These are phyloP conservation scores for Actinia tenebrosa DNA, from an alignment of 64 coral and sea anemone species.

Conservation along the genomic window DNA sequence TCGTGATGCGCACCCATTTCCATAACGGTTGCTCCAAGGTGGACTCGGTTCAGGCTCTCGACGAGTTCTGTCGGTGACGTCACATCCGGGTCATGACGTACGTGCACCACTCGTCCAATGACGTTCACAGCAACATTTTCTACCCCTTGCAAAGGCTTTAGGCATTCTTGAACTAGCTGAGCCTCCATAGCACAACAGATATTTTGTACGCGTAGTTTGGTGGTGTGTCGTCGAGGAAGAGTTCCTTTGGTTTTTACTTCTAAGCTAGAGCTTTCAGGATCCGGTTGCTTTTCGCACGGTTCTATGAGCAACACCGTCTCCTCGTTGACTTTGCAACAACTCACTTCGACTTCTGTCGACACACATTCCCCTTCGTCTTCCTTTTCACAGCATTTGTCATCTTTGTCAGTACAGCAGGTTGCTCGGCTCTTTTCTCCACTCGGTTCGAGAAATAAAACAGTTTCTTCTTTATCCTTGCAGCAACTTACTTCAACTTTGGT, in stretches of 20 bases:
- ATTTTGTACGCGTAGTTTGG: slow-evolving; percentile 94
- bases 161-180: slow-evolving; percentile 68
- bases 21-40: slow-evolving; percentile 90
- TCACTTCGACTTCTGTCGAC: neutral
- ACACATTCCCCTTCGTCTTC: neutral
- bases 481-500: neutral
- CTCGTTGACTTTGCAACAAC: neutral
- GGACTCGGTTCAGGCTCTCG: slow-evolving; percentile 60
- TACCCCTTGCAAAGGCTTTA: slow-evolving; percentile 69
- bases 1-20: slow-evolving; percentile 65
- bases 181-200: slow-evolving; percentile 90
- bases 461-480: neutral
- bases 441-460: neutral
- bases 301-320: neutral
- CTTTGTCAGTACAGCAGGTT: neutral
- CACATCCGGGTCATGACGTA: slow-evolving; percentile 75
- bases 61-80: slow-evolving; percentile 67
- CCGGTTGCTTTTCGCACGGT: neutral
- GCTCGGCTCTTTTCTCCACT: neutral
- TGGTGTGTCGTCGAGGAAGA: slow-evolving; percentile 29
- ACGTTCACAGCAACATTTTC: slow-evolving; percentile 74
- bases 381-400: neutral
- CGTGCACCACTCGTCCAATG: slow-evolving; percentile 82
- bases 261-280: neutral
- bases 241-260: neutral